Conservation (phyloP, 2,113 vertebrate genomes). For the Alexandromys fortis region DNA sequence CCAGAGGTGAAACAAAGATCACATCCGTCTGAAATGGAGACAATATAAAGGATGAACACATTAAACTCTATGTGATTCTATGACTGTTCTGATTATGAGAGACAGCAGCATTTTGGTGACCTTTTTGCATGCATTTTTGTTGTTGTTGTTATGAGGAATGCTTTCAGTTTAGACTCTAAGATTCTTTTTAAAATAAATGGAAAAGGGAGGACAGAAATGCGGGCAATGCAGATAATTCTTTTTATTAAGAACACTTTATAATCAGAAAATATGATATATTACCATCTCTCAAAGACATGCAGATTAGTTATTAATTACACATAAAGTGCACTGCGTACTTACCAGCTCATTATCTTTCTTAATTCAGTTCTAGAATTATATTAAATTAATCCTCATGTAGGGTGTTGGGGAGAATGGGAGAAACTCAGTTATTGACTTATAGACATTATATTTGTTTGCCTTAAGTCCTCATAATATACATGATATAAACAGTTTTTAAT, state of each 20-base stretch:
- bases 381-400: slow-evolving; percentile 11
- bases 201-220: slow-evolving; percentile 52
- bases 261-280: slow-evolving; percentile 62
- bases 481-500: slow-evolving; percentile 26
- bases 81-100: slow-evolving; percentile 19
- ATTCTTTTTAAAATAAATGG: slow-evolving; percentile 18
- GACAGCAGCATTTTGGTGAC: slow-evolving; percentile 36
- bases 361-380: slow-evolving; percentile 61
- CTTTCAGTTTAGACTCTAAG: neutral
- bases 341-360: slow-evolving; percentile 64
- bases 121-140: neutral
- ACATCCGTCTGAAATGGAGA: slow-evolving; percentile 40
- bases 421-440: slow-evolving; percentile 12
- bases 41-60: slow-evolving; percentile 37
- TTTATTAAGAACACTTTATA: slow-evolving; percentile 59
- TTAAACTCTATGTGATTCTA: neutral
- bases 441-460: slow-evolving; percentile 49
- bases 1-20: slow-evolving; percentile 32
- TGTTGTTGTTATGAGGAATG: slow-evolving; percentile 18
- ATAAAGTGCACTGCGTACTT: slow-evolving; percentile 47
- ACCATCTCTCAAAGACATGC: slow-evolving; percentile 44
- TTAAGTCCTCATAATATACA: slow-evolving; percentile 46
- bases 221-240: slow-evolving; percentile 43
- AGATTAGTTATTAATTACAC: slow-evolving; percentile 62
- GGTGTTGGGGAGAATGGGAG: neutral